A percentile compares a stretch with the other conserved stretches of the same genome.
Conservation (phyloP, 2,888 invertebrate genomes). For the Platyscelio sp. region DNA sequence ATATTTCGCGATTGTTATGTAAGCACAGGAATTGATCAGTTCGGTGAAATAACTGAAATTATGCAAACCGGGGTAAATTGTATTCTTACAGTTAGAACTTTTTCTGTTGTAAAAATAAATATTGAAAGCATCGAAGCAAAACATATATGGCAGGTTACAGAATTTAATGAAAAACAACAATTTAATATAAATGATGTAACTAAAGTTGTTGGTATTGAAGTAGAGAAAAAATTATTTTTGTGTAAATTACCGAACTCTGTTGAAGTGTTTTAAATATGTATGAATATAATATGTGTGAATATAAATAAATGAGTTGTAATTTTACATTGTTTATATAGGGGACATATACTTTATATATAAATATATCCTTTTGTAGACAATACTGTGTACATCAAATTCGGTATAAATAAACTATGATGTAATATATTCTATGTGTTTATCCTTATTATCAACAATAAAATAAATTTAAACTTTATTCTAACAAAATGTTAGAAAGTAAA, state of each 20-base stretch:
- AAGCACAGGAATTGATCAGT: not conserved
- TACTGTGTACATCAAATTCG: too few relatives aligned
- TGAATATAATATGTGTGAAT: not conserved
- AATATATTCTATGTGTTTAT: too few relatives aligned
- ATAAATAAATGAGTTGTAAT: too few relatives aligned
- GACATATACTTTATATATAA: too few relatives aligned
- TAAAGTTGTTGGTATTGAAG: slow-evolving; percentile 1
- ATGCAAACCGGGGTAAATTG: not conserved
- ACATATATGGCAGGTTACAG: slow-evolving; percentile 1
- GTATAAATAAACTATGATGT: too few relatives aligned
- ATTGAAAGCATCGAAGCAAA: not conserved
- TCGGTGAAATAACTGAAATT: not conserved
- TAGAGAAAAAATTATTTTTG: not conserved
- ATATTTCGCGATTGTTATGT: not conserved
- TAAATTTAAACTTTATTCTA: too few relatives aligned
- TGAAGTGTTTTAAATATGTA: not conserved
- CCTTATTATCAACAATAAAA: too few relatives aligned
- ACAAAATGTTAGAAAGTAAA: too few relatives aligned
- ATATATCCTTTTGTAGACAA: too few relatives aligned
- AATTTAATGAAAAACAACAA: not conserved
- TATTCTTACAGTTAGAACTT: not conserved
- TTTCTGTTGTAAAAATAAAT: not conserved
- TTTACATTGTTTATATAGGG: too few relatives aligned
- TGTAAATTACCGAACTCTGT: not conserved
- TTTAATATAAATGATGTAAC: not conserved